phyloP scores from a whole-genome alignment of 2,797 vertebrate species.

The Melopsittacus undulatus region DNA sequence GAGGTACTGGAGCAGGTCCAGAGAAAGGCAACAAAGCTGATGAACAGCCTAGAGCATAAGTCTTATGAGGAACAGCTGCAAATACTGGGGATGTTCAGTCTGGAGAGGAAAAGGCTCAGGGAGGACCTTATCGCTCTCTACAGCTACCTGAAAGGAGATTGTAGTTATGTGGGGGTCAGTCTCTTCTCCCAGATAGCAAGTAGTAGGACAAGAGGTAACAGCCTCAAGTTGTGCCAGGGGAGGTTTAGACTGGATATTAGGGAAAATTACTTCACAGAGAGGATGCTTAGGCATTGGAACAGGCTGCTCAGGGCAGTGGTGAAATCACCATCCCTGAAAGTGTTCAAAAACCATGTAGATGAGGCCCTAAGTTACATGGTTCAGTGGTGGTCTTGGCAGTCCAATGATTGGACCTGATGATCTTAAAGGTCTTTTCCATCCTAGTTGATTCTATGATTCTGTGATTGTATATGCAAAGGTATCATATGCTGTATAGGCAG shows the following conservation, averaged over 20 bases:
- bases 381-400: background rate
- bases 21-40: background rate
- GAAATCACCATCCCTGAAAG: background rate
- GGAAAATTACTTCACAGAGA: background rate
- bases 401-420: background rate
- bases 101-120: background rate
- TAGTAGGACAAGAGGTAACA: background rate
- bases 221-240: background rate
- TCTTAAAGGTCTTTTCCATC: background rate
- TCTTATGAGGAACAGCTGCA: background rate
- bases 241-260: background rate
- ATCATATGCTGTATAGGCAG: background rate
- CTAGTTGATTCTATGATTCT: background rate
- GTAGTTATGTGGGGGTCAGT: background rate
- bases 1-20: background rate
- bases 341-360: background rate
- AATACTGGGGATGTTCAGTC: background rate
- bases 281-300: background rate
- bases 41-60: background rate
- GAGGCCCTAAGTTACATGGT: background rate
- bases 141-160: background rate
- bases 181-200: background rate
- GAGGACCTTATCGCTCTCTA: background rate
- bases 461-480: background rate
- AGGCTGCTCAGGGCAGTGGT: background rate